These are phyloP conservation scores for Chaenogobius annularis DNA, from an alignment of 2,113 vertebrate genomes.

Conservation along the genomic window DNA sequence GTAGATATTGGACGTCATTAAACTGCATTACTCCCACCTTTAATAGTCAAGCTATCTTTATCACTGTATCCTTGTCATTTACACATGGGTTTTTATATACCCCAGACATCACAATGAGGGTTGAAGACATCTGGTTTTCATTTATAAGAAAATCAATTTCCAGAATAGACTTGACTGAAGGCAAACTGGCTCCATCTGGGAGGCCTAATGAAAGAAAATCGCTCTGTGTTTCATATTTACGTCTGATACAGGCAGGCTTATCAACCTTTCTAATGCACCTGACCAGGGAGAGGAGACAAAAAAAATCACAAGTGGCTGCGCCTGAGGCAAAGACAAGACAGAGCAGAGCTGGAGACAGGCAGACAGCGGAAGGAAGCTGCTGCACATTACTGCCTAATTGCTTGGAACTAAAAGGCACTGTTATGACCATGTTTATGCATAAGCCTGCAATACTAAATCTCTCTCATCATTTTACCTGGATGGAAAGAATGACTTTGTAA, in stretches of 20 bases:
- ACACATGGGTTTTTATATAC: neutral
- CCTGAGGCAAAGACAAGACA: constrained; percentile 46
- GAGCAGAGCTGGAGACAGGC: constrained; percentile 52
- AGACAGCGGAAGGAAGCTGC: constrained; percentile 43
- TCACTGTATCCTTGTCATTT: neutral
- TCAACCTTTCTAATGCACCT: constrained; percentile 58
- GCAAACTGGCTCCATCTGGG: constrained; percentile 63
- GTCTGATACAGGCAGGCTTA: constrained; percentile 48
- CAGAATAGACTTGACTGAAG: constrained; percentile 65
- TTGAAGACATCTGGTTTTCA: constrained; percentile 61
- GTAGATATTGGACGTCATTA: neutral
- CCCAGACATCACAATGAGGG: constrained; percentile 6
- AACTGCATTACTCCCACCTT: neutral
- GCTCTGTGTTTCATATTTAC: constrained; percentile 58
- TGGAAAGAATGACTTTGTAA: constrained; percentile 24
- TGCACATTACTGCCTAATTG: constrained; percentile 71
- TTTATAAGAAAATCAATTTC: constrained; percentile 68
- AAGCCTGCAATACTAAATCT: constrained; percentile 59
- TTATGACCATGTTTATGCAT: constrained; percentile 69
- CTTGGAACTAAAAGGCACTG: constrained; percentile 68
- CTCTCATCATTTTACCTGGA: constrained; percentile 49
- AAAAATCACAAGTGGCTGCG: constrained; percentile 47
- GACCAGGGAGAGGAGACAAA: constrained; percentile 10
- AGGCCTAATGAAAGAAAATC: constrained; percentile 60
- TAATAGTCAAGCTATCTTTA: neutral